Conservation (phyloP, 1,140 invertebrate genomes). For the Mylabris phalerata region DNA sequence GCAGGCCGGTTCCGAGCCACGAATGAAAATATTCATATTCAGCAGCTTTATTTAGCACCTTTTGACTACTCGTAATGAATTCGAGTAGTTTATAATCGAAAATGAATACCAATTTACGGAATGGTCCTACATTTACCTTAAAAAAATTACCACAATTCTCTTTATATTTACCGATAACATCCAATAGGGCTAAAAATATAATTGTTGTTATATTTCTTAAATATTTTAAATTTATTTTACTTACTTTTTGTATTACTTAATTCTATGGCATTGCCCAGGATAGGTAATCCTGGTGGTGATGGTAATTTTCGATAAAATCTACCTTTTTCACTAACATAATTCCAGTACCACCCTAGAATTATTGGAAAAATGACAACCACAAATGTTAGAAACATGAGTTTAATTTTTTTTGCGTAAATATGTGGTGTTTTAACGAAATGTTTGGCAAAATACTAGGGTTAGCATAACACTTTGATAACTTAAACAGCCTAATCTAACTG, state of each 20-base stretch:
- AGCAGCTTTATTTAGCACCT: slow-evolving; percentile 17
- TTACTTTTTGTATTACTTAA: neutral
- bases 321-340: neutral
- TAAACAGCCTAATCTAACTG: no score
- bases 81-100: slow-evolving; percentile 6
- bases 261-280: neutral
- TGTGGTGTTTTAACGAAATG: no score
- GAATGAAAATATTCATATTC: slow-evolving; percentile 65
- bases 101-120: neutral
- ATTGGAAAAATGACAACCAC: no score
- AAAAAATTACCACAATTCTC: neutral
- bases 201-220: neutral
- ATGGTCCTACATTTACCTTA: neutral
- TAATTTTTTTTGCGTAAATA: no score
- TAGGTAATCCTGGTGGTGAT: neutral
- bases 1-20: slow-evolving; percentile 68
- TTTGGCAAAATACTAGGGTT: no score
- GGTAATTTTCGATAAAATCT: neutral
- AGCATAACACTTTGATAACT: no score
- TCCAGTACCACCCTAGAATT: neutral
- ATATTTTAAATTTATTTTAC: neutral
- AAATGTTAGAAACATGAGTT: no score
- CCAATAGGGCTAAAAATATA: neutral
- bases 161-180: neutral
- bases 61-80: neutral